Percentiles rank a stretch among this genome's conserved stretches.
Evolutionary conservation across 1,140 invertebrate genomes (phyloP).

Genomic region (Calosoma granatense): DNA sequence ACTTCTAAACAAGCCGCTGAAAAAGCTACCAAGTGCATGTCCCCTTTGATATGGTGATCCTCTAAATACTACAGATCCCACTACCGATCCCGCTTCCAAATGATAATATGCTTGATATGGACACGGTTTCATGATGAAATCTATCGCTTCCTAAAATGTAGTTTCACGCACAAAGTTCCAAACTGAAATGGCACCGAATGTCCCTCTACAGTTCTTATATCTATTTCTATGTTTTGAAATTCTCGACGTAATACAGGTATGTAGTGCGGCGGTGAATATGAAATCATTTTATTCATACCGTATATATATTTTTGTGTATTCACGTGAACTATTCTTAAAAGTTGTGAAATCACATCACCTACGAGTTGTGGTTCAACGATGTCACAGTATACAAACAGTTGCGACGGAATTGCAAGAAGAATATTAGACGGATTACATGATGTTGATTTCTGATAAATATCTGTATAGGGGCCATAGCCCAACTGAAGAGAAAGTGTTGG

Average conservation of each 20-base stretch:
- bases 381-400: not conserved
- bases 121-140: not conserved
- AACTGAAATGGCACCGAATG: not conserved
- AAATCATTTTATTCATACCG: not conserved
- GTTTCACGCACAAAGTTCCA: not conserved
- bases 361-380: not conserved
- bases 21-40: not conserved
- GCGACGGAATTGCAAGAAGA: not conserved
- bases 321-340: not conserved
- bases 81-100: not conserved
- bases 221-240: not conserved
- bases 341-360: not conserved
- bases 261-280: not conserved
- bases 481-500: not conserved
- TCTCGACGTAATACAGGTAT: not conserved
- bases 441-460: not conserved
- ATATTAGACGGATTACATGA: not conserved
- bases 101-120: not conserved
- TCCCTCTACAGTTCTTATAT: not conserved
- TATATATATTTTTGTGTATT: not conserved
- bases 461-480: not conserved
- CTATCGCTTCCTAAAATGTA: not conserved
- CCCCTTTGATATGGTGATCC: not conserved
- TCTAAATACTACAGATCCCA: not conserved
- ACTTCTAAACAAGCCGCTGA: not conserved